Percentiles rank a stretch among this genome's conserved stretches.
These are phyloP conservation scores for Mamestra configurata DNA, from an alignment of 1,140 invertebrate genomes.

Conservation along the genomic window DNA sequence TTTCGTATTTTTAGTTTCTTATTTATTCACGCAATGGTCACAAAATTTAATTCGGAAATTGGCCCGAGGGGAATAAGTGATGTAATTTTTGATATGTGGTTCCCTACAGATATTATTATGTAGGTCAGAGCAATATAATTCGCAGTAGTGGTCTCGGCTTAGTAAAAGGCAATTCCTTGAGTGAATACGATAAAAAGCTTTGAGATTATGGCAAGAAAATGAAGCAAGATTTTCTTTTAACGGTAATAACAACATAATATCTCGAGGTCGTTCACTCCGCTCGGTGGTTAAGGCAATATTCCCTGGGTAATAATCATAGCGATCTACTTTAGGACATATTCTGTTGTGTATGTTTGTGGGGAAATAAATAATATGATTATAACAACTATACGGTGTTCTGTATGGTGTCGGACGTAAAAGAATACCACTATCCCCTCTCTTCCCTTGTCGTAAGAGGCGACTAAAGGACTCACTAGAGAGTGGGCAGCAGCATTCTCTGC, in stretches of 20 bases:
- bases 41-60: constrained; percentile 44
- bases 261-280: neutral
- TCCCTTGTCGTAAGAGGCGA: too few species aligned
- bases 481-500: too few species aligned
- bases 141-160: constrained; percentile 26
- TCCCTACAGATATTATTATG: neutral
- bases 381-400: too few species aligned
- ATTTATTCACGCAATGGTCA: constrained; percentile 43
- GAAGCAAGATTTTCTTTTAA: constrained; percentile 11
- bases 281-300: neutral
- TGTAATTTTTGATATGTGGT: constrained; percentile 32
- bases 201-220: constrained; percentile 16
- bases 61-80: constrained; percentile 21
- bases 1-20: constrained; percentile 38
- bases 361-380: too few species aligned
- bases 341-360: neutral
- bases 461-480: too few species aligned
- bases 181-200: constrained; percentile 23
- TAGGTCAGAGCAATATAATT: constrained; percentile 11
- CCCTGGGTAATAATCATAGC: neutral
- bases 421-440: too few species aligned
- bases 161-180: constrained; percentile 15
- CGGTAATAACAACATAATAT: constrained; percentile 2
- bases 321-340: neutral
- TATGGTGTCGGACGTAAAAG: too few species aligned